Evolutionary conservation across 2,888 invertebrate species (phyloP), one percentile per base, ranked within the genome.

Genomic region (Phyllotreta striolata): DNA sequence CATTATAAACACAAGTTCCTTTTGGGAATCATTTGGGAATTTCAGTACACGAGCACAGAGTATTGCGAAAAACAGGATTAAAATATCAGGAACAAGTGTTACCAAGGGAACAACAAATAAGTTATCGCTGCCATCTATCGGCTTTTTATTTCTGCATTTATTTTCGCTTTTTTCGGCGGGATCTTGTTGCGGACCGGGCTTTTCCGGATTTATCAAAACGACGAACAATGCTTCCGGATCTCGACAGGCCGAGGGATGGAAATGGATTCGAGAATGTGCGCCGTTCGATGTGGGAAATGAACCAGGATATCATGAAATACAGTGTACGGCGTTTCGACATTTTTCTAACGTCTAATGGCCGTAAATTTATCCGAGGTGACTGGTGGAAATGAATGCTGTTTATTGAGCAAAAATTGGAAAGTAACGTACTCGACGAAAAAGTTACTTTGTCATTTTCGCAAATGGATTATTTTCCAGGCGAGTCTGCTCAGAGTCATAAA

Each of bases 271-370:
- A 55, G 55, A 55, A 55, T 39, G 55, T 55, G 46, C 41, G 49
- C 34, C 10, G 44, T 55, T 62, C 47, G 55, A 62, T 55, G 62
- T 62, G 62, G 55, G 62, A 60, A 60, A 60, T 60, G 59, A 60
- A 60, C 59, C 59, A 60, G 59, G 59, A 60, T 60, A 60, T 60
- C 59, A 52, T 60, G 59, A 60, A 60, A 60, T 60, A 60, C 59
- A 44, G 59, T 44, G 59, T 24, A 43, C 59, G 52, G 43, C 59
- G 59, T 43, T 60, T 44, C 59, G 59, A 52, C 59, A 60, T 60
- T 60, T 60, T 60, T 60, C 59, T 60, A 52, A 60, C 37, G 52
- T 60, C 59, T 60, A 60, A 60, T 60, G 44, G 52, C 59, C 59
- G 59, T 60, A 52, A 60, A 60, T 60, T 60, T 60, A 52, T 60